Evolutionary conservation across 1,140 invertebrate genomes (phyloP).

Genomic region (Neelides sp.): DNA sequence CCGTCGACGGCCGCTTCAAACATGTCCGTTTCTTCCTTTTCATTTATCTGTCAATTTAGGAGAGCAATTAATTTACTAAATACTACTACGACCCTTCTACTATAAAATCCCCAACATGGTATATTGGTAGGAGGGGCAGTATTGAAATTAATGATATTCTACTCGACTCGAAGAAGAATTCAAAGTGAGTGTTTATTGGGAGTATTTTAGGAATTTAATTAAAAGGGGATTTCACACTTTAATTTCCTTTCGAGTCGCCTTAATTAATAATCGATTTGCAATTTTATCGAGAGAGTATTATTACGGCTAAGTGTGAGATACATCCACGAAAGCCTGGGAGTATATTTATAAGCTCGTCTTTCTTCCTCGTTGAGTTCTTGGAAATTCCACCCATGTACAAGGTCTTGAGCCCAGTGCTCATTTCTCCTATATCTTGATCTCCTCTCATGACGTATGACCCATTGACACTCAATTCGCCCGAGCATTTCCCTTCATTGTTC

Average conservation of each 20-base stretch:
- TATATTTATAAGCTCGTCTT: conserved; percentile 19
- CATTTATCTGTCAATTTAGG: conserved; percentile 14
- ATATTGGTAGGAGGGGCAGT: too few relatives aligned
- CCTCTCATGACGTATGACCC: conserved; percentile 28
- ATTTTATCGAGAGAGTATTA: background rate
- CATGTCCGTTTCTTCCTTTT: conserved; percentile 20
- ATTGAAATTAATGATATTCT: too few relatives aligned
- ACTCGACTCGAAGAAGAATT: too few relatives aligned
- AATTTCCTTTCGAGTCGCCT: too few relatives aligned
- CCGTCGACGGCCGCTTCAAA: conserved; percentile 26
- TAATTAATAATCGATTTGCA: too few relatives aligned
- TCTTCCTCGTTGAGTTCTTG: background rate
- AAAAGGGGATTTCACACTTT: too few relatives aligned
- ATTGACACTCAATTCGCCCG: conserved; percentile 25
- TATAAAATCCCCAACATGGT: too few relatives aligned
- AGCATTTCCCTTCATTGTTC: conserved; percentile 14
- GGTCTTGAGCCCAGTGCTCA: conserved; percentile 5
- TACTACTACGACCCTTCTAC: too few relatives aligned
- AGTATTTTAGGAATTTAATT: too few relatives aligned
- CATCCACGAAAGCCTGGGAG: conserved; percentile 29
- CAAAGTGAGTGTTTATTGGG: too few relatives aligned
- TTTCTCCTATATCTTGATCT: conserved; percentile 22
- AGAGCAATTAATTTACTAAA: conserved; percentile 1
- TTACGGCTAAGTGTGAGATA: conserved; percentile 20
- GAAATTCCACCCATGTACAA: conserved; percentile 23